Percentiles rank a stretch among this genome's conserved stretches.
phyloP scores from a whole-genome alignment of 2,888 invertebrate genomes.

The Phalangium opilio region DNA sequence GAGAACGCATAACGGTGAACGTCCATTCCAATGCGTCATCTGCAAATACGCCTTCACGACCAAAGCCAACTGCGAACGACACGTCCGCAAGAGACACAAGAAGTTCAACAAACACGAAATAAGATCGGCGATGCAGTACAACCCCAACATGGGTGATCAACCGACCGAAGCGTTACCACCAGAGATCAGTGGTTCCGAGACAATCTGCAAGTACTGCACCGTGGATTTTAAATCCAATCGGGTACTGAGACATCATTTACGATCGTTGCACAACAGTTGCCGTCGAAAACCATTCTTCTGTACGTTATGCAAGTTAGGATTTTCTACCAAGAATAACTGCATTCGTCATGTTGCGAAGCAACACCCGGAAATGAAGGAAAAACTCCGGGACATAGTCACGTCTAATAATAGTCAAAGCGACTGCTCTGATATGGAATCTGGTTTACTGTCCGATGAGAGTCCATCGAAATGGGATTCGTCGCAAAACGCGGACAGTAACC shows the following conservation, averaged over 20 bases:
- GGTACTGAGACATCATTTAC: constrained; percentile 32
- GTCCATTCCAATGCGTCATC: constrained; percentile 85
- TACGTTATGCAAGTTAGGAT: constrained; percentile 29
- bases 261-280: constrained; percentile 28
- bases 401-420: constrained; percentile 8
- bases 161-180: constrained; percentile 10
- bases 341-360: constrained; percentile 32
- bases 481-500: not conserved
- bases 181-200: constrained; percentile 25
- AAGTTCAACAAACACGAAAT: constrained; percentile 74
- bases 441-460: not conserved
- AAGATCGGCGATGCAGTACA: constrained; percentile 51
- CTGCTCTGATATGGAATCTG: constrained; percentile 1
- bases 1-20: constrained; percentile 84
- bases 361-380: constrained; percentile 27
- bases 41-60: constrained; percentile 94
- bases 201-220: constrained; percentile 34
- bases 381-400: constrained; percentile 13
- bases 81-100: constrained; percentile 76
- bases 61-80: constrained; percentile 91
- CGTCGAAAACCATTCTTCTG: constrained; percentile 31
- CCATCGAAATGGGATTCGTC: constrained; percentile 15
- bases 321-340: constrained; percentile 32
- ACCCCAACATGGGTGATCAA: constrained; percentile 23
- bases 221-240: constrained; percentile 33